These are phyloP conservation scores for Nothobranchius kuhntae DNA, from an alignment of 2,113 vertebrate genomes.

Conservation along the genomic window DNA sequence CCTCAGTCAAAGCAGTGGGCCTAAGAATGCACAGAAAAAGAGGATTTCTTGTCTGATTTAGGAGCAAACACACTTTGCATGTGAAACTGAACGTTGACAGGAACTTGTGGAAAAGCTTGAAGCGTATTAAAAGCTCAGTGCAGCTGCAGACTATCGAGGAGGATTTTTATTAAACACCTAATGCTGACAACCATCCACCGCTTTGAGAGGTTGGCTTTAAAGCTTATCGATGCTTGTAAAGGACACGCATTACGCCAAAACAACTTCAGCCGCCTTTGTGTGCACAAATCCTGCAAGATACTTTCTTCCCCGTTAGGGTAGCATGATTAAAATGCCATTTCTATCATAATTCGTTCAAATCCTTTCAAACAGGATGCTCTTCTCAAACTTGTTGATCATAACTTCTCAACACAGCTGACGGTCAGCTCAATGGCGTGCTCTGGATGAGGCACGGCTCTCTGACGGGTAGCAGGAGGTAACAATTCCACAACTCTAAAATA, in stretches of 20 bases:
- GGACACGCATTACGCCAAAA: constrained; percentile 38
- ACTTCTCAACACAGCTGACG: constrained; percentile 30
- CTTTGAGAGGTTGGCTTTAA: constrained; percentile 5
- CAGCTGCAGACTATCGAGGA: constrained; percentile 9
- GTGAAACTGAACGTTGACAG: constrained; percentile 34
- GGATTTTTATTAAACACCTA: constrained; percentile 52
- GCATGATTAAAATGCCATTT: constrained; percentile 63
- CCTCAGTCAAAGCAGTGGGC: constrained; percentile 51
- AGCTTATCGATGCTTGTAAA: constrained; percentile 28
- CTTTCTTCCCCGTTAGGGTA: constrained; percentile 40
- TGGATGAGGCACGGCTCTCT: constrained; percentile 9
- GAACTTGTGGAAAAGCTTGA: constrained; percentile 41
- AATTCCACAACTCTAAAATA: no score
- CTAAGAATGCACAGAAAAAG: constrained; percentile 51
- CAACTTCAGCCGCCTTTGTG: constrained; percentile 43
- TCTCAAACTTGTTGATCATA: not conserved
- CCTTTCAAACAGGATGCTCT: constrained; percentile 39
- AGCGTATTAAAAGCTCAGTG: constrained; percentile 57
- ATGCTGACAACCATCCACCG: constrained; percentile 41
- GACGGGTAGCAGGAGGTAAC: no score
- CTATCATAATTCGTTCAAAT: constrained; percentile 47
- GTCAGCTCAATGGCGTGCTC: constrained; percentile 44
- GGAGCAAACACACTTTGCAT: constrained; percentile 39
- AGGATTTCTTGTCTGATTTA: constrained; percentile 12
- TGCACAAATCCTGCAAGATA: constrained; percentile 52